phyloP scores from a whole-genome alignment of 1,140 invertebrate genomes.

The Drosophila azteca region DNA sequence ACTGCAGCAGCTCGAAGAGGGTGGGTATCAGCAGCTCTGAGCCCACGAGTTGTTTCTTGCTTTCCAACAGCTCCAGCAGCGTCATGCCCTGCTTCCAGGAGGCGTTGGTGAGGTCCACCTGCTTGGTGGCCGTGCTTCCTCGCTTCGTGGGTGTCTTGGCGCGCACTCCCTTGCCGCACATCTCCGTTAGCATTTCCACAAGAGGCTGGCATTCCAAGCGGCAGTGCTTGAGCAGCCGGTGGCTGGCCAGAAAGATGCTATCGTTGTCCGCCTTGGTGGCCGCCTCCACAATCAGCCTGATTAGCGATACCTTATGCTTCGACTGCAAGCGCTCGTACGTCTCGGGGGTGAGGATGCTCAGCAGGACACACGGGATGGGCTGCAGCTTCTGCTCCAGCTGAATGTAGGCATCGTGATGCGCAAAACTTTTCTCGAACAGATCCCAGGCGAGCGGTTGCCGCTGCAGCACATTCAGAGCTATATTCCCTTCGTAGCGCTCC shows the following conservation, averaged over 20 bases:
- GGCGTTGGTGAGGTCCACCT: constrained; percentile 84
- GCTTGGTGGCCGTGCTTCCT: constrained; percentile 44
- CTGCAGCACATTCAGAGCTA: constrained; percentile 46
- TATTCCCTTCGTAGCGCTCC: constrained; percentile 56
- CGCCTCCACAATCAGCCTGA: constrained; percentile 84
- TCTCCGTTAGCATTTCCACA: constrained; percentile 85
- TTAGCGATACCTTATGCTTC: constrained; percentile 82
- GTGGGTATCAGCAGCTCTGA: constrained; percentile 87
- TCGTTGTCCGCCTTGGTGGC: constrained; percentile 85
- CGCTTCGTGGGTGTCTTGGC: constrained; percentile 30
- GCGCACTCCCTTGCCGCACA: constrained; percentile 30
- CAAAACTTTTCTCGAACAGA: constrained; percentile 58
- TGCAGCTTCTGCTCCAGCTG: constrained; percentile 58
- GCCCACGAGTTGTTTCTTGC: constrained; percentile 89
- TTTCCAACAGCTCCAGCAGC: constrained; percentile 93
- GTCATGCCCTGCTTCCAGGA: constrained; percentile 92
- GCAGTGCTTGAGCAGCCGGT: constrained; percentile 89
- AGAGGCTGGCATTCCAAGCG: constrained; percentile 87
- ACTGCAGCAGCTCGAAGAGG: constrained; percentile 92
- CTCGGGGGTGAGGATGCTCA: constrained; percentile 85
- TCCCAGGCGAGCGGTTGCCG: constrained; percentile 59
- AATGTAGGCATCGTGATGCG: constrained; percentile 53
- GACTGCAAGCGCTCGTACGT: constrained; percentile 84
- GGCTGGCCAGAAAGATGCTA: constrained; percentile 86
- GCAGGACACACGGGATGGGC: constrained; percentile 65